Evolutionary conservation across 2,797 vertebrate genomes (phyloP).

Genomic region (Pteronotus mesoamericanus): DNA sequence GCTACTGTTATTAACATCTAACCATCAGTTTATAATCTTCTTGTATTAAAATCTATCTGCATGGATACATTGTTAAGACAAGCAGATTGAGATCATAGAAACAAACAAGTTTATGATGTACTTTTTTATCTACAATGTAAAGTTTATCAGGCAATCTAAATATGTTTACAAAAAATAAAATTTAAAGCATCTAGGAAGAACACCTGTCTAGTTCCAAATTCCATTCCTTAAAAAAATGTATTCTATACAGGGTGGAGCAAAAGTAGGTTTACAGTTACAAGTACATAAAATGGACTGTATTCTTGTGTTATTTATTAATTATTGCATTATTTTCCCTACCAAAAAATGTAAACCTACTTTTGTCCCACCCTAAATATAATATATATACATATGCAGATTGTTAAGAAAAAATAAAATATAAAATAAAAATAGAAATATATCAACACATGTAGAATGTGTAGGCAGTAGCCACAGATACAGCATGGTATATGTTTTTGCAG

Average conservation of each 20-base stretch:
- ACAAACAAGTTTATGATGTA: slow-evolving; percentile 77
- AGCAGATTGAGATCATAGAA: slow-evolving; percentile 82
- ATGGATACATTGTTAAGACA: slow-evolving; percentile 77
- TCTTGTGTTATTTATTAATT: neutral
- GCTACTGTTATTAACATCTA: slow-evolving; percentile 87
- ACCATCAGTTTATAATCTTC: slow-evolving; percentile 86
- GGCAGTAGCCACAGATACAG: neutral
- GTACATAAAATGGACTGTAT: neutral
- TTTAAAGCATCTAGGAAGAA: slow-evolving; percentile 53
- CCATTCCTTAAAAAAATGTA: neutral
- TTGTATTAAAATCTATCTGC: slow-evolving; percentile 80
- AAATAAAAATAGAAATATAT: too few relatives aligned
- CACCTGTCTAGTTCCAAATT: slow-evolving; percentile 49
- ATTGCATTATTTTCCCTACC: neutral
- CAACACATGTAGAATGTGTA: neutral
- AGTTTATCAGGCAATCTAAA: slow-evolving; percentile 76
- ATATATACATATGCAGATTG: neutral
- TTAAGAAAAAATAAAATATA: neutral
- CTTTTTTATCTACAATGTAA: slow-evolving; percentile 65
- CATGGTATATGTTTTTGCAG: neutral
- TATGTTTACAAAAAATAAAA: slow-evolving; percentile 65
- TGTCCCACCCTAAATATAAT: neutral
- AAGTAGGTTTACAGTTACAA: neutral
- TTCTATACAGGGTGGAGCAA: neutral
- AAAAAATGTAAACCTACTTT: neutral